phyloP scores from a whole-genome alignment of 2,797 vertebrate species.

The Trematomus bernacchii region DNA sequence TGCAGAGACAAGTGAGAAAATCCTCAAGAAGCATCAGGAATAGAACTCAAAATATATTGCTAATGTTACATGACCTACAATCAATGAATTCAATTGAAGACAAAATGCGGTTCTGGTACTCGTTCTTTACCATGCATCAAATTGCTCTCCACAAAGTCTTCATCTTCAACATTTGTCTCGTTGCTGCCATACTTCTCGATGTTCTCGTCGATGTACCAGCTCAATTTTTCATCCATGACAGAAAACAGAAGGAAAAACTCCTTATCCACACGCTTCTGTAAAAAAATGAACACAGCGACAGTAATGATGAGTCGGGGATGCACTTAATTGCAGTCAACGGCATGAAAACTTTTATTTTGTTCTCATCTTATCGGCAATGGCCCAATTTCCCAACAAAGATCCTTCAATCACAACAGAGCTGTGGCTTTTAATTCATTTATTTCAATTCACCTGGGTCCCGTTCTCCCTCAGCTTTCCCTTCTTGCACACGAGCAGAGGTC shows the following conservation, averaged over 20 bases:
- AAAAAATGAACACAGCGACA: conserved; percentile 29
- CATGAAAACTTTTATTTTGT: background rate
- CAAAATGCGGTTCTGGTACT: background rate
- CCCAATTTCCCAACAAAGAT: background rate
- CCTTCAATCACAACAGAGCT: too few species aligned
- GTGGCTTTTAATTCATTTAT: too few species aligned
- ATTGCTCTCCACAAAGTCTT: conserved; percentile 76
- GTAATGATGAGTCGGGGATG: background rate
- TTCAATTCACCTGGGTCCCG: conserved; percentile 83
- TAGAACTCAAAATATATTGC: background rate
- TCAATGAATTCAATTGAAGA: background rate
- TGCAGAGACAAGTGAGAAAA: background rate
- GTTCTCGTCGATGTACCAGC: conserved; percentile 90
- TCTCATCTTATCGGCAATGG: background rate
- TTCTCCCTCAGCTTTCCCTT: conserved; percentile 80
- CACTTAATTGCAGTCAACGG: background rate
- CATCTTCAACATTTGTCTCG: background rate
- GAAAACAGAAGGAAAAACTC: conserved; percentile 93
- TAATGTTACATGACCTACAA: background rate
- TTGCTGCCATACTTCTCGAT: conserved; percentile 46
- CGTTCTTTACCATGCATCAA: conserved; percentile 77
- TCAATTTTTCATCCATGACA: conserved; percentile 93
- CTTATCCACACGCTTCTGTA: conserved; percentile 87
- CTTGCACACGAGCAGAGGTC: conserved; percentile 94
- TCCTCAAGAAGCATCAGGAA: background rate